Evolutionary conservation across 2,113 vertebrate genomes (phyloP).

Genomic region (Agapornis roseicollis): DNA sequence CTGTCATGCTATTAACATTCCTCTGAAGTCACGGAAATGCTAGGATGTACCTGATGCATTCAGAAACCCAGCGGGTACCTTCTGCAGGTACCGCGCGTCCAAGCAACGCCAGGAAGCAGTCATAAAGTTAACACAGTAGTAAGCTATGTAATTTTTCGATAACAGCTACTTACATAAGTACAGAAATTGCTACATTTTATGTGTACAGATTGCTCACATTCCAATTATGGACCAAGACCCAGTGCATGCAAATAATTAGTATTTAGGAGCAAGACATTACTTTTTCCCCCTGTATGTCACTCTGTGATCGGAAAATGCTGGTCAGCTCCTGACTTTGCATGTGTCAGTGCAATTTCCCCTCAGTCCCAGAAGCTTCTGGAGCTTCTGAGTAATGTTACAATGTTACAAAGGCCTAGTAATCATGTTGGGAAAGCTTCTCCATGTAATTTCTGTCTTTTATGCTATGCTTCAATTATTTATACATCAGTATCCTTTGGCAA

Average conservation of each 20-base stretch:
- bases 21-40: not conserved
- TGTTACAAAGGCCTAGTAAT: not conserved
- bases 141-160: constrained; percentile 65
- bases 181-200: constrained; percentile 62
- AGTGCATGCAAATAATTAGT: constrained; percentile 60
- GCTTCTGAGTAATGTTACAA: not conserved
- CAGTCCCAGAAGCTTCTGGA: constrained; percentile 32
- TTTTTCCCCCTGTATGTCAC: not conserved
- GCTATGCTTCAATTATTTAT: constrained; percentile 18
- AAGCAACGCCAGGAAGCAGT: constrained; percentile 44
- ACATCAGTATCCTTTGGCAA: constrained; percentile 6
- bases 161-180: constrained; percentile 58
- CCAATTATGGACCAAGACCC: constrained; percentile 56
- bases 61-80: constrained; percentile 63
- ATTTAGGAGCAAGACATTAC: constrained; percentile 41
- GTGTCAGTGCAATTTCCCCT: not conserved
- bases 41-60: constrained; percentile 60
- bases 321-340: not conserved
- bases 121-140: constrained; percentile 58
- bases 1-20: constrained; percentile 62
- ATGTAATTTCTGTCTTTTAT: constrained; percentile 1
- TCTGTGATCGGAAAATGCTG: constrained; percentile 10
- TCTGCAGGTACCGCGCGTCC: constrained; percentile 19
- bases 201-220: constrained; percentile 43
- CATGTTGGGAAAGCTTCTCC: not conserved